Evolutionary conservation across 2,113 vertebrate species (phyloP).

Genomic region (Colaptes auratus): DNA sequence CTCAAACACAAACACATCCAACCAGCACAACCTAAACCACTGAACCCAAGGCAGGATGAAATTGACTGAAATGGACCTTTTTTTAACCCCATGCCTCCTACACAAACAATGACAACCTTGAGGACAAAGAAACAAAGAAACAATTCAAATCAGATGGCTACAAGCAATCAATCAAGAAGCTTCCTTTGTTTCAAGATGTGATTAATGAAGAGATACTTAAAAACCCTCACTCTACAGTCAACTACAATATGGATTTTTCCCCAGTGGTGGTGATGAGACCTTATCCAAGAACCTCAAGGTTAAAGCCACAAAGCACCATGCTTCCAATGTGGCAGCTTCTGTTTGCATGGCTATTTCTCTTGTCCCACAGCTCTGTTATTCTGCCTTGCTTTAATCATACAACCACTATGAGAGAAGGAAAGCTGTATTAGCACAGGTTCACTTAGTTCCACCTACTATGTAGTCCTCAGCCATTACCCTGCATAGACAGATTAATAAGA

Average conservation of each 20-base stretch:
- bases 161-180: background rate
- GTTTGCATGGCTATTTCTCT: fast-evolving
- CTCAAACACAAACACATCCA: background rate
- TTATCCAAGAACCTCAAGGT: background rate
- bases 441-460: no score
- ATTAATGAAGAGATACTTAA: background rate
- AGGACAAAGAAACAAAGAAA: background rate
- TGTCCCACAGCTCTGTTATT: background rate
- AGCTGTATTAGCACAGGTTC: background rate
- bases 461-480: fast-evolving
- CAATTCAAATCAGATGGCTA: background rate
- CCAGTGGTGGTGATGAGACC: background rate
- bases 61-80: background rate
- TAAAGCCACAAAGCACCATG: background rate
- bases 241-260: background rate
- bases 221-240: background rate
- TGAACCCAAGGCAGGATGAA: background rate
- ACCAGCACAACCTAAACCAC: background rate
- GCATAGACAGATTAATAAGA: background rate
- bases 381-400: background rate
- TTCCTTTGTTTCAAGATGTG: background rate
- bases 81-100: background rate
- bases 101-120: background rate
- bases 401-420: background rate
- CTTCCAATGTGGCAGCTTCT: background rate